Base-by-base conservation (phyloP, 2,113 vertebrate genomes). In the Microcebus griseorufus region DNA sequence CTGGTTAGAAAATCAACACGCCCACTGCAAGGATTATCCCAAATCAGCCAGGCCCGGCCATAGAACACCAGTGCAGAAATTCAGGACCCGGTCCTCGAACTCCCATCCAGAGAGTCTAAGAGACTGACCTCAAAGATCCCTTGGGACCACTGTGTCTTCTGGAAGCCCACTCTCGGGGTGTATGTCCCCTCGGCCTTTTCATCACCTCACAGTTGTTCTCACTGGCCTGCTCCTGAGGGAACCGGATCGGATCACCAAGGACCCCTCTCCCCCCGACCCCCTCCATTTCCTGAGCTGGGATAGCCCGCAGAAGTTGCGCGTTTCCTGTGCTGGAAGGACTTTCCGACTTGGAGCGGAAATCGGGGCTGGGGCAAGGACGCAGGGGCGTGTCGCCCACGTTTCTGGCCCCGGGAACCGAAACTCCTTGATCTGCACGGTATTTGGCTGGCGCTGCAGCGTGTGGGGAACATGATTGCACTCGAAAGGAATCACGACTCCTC, bases 241-340 rank as follows among this genome's bases (percentile, higher is more conserved):
- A 72, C 29, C 34, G 9, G 27, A 42, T 58, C 2, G 12, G 12
- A 6, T 4, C 42, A 51, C 11, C 90, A 37, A 12, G 7, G 90
- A 76, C 90, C 87, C 80, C 9, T 37, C 25, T 22, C 64, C 88
- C 42, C 55, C 4, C 5, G 12, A 29, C 48, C 45, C 51, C 32
- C 53, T 48, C 64, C 83, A 39, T 93, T 98, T 95, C 95, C 95
- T 73, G 85, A 88, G 62, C 86, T 37, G 83, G 91, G 95, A 53
- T 60, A n/a, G 0, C 34, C 27, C 14, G 29, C 82, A 83, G 13
- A 60, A 89, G 62, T 13, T 8, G n/a, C 51, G 70, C 13, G 34
- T 75, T 96, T 93, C 73, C 94, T 20, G 48, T 18, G 32, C 83
- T 37, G 34, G 32, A 76, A 25, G 10, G 53, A 85, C 65, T 91